A percentile compares a stretch with the other conserved stretches of the same genome.
Evolutionary conservation across 1,140 invertebrate species (phyloP).

Genomic region (Brachionus manjavacas): DNA sequence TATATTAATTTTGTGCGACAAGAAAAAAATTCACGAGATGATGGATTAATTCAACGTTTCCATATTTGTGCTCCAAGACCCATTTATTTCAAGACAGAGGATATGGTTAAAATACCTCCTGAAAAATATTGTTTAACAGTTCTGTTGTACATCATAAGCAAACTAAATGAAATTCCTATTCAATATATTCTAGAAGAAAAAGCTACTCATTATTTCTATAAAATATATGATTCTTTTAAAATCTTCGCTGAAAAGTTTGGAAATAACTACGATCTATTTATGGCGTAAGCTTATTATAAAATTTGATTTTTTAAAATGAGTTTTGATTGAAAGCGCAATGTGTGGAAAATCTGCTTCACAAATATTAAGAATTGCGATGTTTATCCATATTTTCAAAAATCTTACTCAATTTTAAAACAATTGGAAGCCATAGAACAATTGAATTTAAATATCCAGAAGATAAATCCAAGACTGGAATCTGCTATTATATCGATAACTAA

Average conservation of each 20-base stretch:
- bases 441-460: not conserved
- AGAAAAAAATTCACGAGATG: slow-evolving; percentile 1
- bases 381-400: not conserved
- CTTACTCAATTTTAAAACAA: not conserved
- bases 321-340: not conserved
- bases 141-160: not conserved
- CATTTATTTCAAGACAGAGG: not conserved
- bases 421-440: not conserved
- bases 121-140: not conserved
- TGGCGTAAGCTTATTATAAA: not conserved
- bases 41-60: slow-evolving; percentile 2
- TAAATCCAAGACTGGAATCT: not conserved
- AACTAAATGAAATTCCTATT: not conserved
- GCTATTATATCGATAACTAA: not conserved
- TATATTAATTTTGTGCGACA: slow-evolving; percentile 5
- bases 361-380: not conserved
- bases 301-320: not conserved
- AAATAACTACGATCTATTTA: not conserved
- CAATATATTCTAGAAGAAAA: not conserved
- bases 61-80: not conserved
- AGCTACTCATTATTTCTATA: not conserved
- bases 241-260: not conserved
- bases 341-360: not conserved
- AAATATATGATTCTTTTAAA: not conserved
- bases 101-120: not conserved